These are phyloP conservation scores for Equus przewalskii DNA, from an alignment of 2,113 vertebrate genomes.

Conservation along the genomic window DNA sequence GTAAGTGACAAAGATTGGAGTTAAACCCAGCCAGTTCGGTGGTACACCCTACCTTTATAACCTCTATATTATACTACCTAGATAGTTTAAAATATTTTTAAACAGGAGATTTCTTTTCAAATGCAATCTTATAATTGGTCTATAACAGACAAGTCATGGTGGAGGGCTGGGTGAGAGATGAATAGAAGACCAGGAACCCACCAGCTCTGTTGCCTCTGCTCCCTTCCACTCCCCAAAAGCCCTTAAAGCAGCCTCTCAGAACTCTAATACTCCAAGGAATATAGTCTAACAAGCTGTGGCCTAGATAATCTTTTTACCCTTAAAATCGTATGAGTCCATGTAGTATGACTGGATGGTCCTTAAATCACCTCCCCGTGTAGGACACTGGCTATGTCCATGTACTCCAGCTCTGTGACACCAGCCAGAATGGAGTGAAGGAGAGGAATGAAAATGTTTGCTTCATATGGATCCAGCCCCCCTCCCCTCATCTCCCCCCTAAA, in stretches of 20 bases:
- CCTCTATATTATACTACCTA: too few relatives aligned
- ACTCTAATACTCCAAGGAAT: background rate
- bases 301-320: background rate
- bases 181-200: background rate
- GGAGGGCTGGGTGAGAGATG: background rate
- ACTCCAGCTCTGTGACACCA: background rate
- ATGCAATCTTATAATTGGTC: background rate
- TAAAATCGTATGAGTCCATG: background rate
- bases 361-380: background rate
- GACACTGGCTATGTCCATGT: rapidly evolving
- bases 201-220: background rate
- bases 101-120: background rate
- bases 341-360: too few relatives aligned
- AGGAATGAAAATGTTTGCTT: background rate
- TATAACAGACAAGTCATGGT: background rate
- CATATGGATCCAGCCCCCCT: background rate
- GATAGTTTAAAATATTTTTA: background rate
- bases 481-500: too few relatives aligned
- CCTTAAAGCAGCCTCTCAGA: background rate
- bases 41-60: background rate
- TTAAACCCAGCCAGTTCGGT: background rate
- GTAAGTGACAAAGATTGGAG: too few relatives aligned
- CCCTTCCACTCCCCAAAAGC: rapidly evolving
- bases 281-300: background rate
- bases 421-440: background rate